Evolutionary conservation across 1,140 invertebrate species (phyloP), one percentile per base, ranked within the genome.

Genomic region (Delia radicum): DNA sequence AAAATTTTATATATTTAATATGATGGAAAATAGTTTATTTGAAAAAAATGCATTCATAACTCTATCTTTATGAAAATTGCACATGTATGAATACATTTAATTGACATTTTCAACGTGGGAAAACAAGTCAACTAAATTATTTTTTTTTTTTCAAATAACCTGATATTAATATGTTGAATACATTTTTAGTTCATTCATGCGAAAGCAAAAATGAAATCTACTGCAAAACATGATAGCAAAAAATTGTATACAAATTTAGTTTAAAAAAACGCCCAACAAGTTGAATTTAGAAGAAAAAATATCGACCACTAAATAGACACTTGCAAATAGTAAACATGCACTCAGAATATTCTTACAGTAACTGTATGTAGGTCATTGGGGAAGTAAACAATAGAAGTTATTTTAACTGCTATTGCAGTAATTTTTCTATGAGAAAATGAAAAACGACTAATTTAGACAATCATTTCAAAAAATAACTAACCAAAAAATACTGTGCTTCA

Each of bases 71-170:
- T 67, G 63, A 18, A 67, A 67, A 67, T 67, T 67, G 63, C 28
- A 18, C 63, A 67, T 12, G 28, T 29, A 18, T 67, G 63, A 67
- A 67, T 31, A 67, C 63, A 67, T 29, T 67, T 67, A 67, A 67
- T 67, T 67, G 63, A 67, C 63, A 67, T 67, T 67, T 67, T 67
- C 63, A 29, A 31, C 63, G 63, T 67, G 63, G 63, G 63, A 67
- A 67, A 67, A 67, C 63, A 29, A 29, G 63, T 29, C 63, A 67
- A 67, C n/a, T 18, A 67, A 67, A 29, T 67, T 13, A 24, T 55
- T 55, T 55, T 55, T 24, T 55, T 55, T 55, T 55, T 55, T 24
- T 55, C 63, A 31, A 31, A 33, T 28, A 67, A 67, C 63, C 28
- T 67, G 63, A 67, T 67, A 67, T 31, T 18, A 18, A 31, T 55